These are phyloP conservation scores for Drosophila yooni DNA, from an alignment of 2,888 invertebrate genomes.

Conservation along the genomic window DNA sequence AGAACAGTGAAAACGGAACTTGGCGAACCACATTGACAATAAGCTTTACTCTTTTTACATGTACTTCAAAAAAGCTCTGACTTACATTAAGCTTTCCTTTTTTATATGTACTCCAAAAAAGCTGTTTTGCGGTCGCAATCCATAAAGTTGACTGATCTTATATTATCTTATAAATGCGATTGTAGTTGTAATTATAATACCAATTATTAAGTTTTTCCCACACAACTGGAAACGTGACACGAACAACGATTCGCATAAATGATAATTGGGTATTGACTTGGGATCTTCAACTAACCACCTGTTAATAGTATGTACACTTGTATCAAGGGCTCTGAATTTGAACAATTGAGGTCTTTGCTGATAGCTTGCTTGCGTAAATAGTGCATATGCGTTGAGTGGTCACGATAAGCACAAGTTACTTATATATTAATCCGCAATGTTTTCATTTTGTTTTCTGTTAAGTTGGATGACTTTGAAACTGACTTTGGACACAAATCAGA, in stretches of 20 bases:
- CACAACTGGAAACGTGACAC: slow-evolving; percentile 40
- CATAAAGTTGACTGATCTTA: slow-evolving; percentile 48
- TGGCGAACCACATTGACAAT: not conserved
- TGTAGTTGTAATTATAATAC: slow-evolving; percentile 21
- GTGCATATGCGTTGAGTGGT: slow-evolving; percentile 45
- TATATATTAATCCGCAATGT: slow-evolving; percentile 19
- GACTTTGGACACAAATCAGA: slow-evolving; percentile 34
- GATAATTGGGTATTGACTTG: slow-evolving; percentile 13
- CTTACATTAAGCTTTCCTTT: slow-evolving; percentile 13
- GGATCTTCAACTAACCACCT: not conserved
- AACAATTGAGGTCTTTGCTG: slow-evolving; percentile 27
- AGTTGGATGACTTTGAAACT: slow-evolving; percentile 54
- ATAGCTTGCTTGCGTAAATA: slow-evolving; percentile 29
- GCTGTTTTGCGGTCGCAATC: slow-evolving; percentile 10
- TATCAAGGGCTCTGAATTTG: slow-evolving; percentile 29
- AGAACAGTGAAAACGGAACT: slow-evolving; percentile 14
- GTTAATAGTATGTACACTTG: slow-evolving; percentile 23
- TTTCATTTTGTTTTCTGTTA: slow-evolving; percentile 18
- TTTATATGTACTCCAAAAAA: slow-evolving; percentile 1
- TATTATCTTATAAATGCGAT: slow-evolving; percentile 12
- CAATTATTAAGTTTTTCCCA: slow-evolving; percentile 45
- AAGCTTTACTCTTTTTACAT: slow-evolving; percentile 13
- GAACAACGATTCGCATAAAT: slow-evolving; percentile 30
- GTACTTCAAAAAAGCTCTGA: slow-evolving; percentile 3
- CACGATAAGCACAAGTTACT: slow-evolving; percentile 40